Base-by-base conservation (phyloP, 1,140 invertebrate genomes). In the Potamilus streckersoni region DNA sequence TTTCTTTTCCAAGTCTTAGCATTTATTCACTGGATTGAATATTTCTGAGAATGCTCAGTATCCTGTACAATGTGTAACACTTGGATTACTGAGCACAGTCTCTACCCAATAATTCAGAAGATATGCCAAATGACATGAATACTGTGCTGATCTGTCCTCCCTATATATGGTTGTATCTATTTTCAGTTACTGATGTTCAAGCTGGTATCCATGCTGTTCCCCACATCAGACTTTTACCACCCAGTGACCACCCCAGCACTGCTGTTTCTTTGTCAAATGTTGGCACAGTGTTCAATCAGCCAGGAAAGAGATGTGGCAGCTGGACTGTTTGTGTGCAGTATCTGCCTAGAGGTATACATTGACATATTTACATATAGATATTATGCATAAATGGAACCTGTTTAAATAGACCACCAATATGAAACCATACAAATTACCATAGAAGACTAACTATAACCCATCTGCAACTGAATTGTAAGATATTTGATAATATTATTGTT, bases 161-260 rank as follows among this genome's bases (percentile, higher is more conserved):
- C 11, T 49, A 49, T 6, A 0, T 49, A 49, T 49, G 38, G 60
- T 38, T 66, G 57, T 78, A 83, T 85, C 83, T 80, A 76, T 75
- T 92, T 91, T 75, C 87, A 93, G 93, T 84, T 97, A 38, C 89
- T 97, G 80, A 93, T 96, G 83, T 93, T 97, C 58, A 90, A 90
- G 78, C 78, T 91, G 66, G 81, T 90, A 11, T 80, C 86, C 14
- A 86, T 95, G 19, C 83, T 97, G 57, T 98, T 95, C 89, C 94
- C 96, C 19, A 94, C 95, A 1, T 97, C 96, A 0, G 96, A 98
- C 90, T 96, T 95, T 85, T 91, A 93, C 55, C 96, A 98, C 92
- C 93, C 93, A 3, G 92, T 97, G n/a, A 93, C 94, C 55, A 96
- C 95, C 15, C 96, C 96, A 63, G 93, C 93, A 83, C 91, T 95